These are phyloP conservation scores for Bujurquina vittata DNA, from an alignment of 2,113 vertebrate species.

Conservation along the genomic window DNA sequence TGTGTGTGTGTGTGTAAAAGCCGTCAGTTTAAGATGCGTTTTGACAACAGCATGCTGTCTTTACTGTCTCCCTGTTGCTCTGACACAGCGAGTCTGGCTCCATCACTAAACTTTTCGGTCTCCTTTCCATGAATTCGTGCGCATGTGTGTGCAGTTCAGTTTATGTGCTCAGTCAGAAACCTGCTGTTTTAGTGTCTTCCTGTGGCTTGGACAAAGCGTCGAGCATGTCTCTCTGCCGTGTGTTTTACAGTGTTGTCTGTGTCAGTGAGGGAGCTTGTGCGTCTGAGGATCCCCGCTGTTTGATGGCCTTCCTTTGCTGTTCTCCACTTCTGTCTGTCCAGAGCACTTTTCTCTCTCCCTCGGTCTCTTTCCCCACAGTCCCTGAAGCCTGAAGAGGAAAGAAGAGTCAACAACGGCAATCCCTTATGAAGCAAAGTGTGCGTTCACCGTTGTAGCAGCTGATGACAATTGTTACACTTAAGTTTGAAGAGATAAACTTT, in stretches of 20 bases:
- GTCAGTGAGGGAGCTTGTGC: constrained; percentile 26
- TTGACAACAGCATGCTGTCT: constrained; percentile 46
- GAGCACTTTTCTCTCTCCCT: not conserved
- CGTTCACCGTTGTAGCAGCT: not conserved
- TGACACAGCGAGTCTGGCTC: constrained; percentile 6
- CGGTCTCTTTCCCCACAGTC: constrained; percentile 12
- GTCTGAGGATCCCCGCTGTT: constrained; percentile 45
- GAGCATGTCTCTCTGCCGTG: constrained; percentile 27
- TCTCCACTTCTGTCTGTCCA: constrained; percentile 19
- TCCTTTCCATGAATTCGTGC: not conserved
- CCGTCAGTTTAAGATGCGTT: not conserved
- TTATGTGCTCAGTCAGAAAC: constrained; percentile 40
- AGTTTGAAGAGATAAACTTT: not conserved
- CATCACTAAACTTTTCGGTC: not conserved
- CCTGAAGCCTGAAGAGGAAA: not conserved
- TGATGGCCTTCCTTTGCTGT: constrained; percentile 42
- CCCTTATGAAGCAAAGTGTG: not conserved
- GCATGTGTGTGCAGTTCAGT: constrained; percentile 34
- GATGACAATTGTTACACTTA: no score
- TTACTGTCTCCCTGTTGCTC: constrained; percentile 33
- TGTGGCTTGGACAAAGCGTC: constrained; percentile 44
- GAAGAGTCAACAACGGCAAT: not conserved
- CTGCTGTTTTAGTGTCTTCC: constrained; percentile 62
- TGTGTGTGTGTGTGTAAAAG: not conserved
- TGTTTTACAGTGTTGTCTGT: constrained; percentile 16